Percentiles rank a stretch among this genome's conserved stretches.
Evolutionary conservation across 2,888 invertebrate genomes (phyloP).

Genomic region (Nephrocerus scutellatus): DNA sequence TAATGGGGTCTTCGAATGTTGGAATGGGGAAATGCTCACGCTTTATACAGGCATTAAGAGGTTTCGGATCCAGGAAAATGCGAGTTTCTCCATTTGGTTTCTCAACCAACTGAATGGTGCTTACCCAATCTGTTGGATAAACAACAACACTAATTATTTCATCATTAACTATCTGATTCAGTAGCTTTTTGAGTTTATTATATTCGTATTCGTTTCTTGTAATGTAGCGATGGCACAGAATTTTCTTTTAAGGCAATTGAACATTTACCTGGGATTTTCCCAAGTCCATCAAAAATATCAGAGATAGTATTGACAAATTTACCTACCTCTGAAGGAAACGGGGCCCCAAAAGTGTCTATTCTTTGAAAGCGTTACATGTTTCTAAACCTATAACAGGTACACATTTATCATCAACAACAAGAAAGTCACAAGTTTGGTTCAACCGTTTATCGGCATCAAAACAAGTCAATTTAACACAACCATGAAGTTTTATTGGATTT

Average conservation of each 20-base stretch:
- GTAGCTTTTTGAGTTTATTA: constrained; percentile 5
- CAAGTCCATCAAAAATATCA: background rate
- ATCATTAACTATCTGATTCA: constrained; percentile 7
- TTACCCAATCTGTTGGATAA: constrained; percentile 17
- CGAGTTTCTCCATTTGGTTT: no score
- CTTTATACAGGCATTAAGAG: no score
- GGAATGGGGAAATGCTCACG: no score
- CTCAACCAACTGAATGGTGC: constrained; percentile 14
- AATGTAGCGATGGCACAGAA: constrained; percentile 3
- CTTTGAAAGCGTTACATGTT: background rate
- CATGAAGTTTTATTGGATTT: constrained; percentile 3
- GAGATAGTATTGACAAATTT: background rate
- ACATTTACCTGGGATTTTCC: constrained; percentile 2
- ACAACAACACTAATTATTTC: constrained; percentile 12
- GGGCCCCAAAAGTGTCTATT: background rate
- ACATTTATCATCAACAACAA: background rate
- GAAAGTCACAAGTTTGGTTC: background rate
- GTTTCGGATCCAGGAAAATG: no score
- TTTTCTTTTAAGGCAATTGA: constrained; percentile 4
- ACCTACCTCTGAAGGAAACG: no score
- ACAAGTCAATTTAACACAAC: constrained; percentile 8
- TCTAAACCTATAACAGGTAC: background rate
- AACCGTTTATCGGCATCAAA: background rate
- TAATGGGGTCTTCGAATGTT: no score
- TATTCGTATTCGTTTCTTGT: constrained; percentile 3